These are phyloP conservation scores for Tyria jacobaeae DNA, from an alignment of 2,888 invertebrate species.

Conservation along the genomic window DNA sequence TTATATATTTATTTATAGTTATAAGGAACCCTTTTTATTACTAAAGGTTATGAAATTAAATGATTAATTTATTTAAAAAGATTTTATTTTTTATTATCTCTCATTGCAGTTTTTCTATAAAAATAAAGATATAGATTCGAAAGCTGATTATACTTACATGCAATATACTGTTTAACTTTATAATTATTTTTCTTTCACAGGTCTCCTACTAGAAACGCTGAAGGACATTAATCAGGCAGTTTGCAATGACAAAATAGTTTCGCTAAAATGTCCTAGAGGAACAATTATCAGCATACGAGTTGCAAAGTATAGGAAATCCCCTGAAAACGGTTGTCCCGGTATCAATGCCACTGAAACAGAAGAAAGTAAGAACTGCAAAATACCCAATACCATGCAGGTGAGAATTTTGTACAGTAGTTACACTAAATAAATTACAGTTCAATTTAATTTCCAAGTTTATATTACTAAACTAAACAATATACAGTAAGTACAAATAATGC, in stretches of 20 bases:
- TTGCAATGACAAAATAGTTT: conserved; percentile 95
- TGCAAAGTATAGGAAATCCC: conserved; percentile 93
- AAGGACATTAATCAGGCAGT: conserved; percentile 95
- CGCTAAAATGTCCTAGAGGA: conserved; percentile 94
- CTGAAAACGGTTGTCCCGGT: conserved; percentile 69
- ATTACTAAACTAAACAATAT: no score
- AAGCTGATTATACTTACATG: no score
- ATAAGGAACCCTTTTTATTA: no score
- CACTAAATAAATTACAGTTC: not conserved
- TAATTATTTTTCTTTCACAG: conserved; percentile 79
- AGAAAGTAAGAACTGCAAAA: conserved; percentile 41
- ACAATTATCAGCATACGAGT: conserved; percentile 96
- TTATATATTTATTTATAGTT: no score
- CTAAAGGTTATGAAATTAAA: no score
- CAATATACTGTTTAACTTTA: no score
- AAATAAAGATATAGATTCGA: no score
- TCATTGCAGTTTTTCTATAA: no score
- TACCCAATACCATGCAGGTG: conserved; percentile 92
- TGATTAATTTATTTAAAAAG: no score
- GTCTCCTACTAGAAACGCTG: conserved; percentile 94
- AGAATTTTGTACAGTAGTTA: conserved; percentile 4
- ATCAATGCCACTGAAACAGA: conserved; percentile 34
- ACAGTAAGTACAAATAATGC: no score
- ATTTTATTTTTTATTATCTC: no score
- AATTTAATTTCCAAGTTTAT: no score